phyloP scores from a whole-genome alignment of 2,113 vertebrate species.

The Elaphurus davidianus region DNA sequence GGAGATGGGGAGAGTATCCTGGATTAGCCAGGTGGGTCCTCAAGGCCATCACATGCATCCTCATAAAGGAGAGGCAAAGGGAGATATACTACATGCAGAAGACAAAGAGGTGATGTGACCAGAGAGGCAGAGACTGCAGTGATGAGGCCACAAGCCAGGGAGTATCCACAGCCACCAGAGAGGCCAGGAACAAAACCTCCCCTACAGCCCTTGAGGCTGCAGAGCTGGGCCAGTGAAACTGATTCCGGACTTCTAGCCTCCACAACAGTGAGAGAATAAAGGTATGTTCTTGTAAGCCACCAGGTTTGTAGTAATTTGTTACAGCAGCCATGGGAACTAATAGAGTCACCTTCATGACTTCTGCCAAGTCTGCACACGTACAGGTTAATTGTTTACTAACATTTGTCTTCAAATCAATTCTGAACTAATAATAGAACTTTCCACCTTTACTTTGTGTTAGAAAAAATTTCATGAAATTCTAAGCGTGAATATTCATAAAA shows the following conservation, averaged over 20 bases:
- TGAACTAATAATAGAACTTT: background rate
- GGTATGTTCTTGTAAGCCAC: background rate
- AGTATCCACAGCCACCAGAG: background rate
- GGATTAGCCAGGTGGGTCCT: background rate
- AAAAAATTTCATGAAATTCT: background rate
- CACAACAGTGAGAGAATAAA: background rate
- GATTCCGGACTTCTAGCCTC: background rate
- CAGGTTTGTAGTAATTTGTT: background rate
- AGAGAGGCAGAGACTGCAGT: background rate
- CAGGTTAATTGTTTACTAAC: background rate
- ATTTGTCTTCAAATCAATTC: background rate
- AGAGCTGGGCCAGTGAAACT: background rate
- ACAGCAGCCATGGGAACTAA: background rate
- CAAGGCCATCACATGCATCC: background rate
- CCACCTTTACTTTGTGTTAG: background rate
- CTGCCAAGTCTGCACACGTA: background rate
- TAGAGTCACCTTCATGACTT: background rate
- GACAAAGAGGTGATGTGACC: background rate
- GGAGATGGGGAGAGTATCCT: background rate
- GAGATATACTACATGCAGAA: background rate
- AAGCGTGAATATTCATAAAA: background rate
- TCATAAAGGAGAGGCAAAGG: background rate
- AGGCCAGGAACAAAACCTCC: background rate
- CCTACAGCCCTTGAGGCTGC: background rate
- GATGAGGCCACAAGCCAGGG: background rate